Evolutionary conservation across 92 coral and sea anemone species (phyloP).

Genomic region (Pocillopora grandis): DNA sequence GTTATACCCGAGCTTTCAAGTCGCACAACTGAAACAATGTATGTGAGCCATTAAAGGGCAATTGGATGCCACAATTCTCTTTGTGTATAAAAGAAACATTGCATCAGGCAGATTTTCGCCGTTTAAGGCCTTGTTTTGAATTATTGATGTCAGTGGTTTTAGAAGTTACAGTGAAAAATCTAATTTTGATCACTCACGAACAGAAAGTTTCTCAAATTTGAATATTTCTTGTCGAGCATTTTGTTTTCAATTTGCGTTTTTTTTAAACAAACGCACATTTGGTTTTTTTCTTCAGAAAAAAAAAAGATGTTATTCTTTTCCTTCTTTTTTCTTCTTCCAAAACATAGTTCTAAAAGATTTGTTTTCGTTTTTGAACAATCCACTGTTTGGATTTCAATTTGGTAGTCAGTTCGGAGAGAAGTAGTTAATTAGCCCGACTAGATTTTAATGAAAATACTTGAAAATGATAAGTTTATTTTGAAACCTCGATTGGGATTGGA

Average conservation of each 20-base stretch:
- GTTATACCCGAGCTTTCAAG: constrained; percentile 1
- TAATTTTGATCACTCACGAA: not conserved
- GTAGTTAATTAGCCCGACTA: not conserved
- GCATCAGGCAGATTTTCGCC: not conserved
- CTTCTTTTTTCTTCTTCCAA: not conserved
- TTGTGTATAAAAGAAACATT: not conserved
- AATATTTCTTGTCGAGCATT: not conserved
- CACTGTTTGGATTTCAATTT: constrained; percentile 15
- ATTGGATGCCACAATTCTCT: not conserved
- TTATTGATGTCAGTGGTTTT: constrained; percentile 1
- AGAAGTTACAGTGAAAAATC: not conserved
- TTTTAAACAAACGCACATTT: not conserved
- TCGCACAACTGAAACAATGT: not conserved
- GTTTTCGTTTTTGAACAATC: constrained; percentile 29
- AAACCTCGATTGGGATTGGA: not conserved
- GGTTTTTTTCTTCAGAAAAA: not conserved
- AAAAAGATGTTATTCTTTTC: not conserved
- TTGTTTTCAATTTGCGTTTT: constrained; percentile 3
- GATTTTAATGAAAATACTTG: constrained; percentile 7
- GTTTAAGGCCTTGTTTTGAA: not conserved
- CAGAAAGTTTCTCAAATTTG: not conserved
- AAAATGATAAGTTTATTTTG: not conserved
- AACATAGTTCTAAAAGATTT: not conserved
- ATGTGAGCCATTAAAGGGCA: not conserved
- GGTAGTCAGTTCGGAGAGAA: constrained; percentile 4